A percentile compares a stretch with the other conserved stretches of the same genome.
phyloP scores from a whole-genome alignment of 2,113 vertebrate genomes.

The Chloropsis cyanopogon region DNA sequence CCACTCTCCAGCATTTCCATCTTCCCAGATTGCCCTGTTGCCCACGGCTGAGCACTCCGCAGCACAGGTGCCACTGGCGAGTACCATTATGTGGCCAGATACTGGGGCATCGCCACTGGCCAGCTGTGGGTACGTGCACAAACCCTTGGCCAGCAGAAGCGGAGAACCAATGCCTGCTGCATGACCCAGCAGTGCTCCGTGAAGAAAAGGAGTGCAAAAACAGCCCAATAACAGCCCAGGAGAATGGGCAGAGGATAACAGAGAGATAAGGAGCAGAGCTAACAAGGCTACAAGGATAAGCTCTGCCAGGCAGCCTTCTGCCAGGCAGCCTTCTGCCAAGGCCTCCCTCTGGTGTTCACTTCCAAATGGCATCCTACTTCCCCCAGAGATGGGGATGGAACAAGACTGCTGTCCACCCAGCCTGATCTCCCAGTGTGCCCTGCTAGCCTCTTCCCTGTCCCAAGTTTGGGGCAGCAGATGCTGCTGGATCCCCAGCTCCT shows the following conservation, averaged over 20 bases:
- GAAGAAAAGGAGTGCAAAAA: background rate
- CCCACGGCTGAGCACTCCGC: background rate
- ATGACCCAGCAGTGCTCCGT: background rate
- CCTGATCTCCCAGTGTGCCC: background rate
- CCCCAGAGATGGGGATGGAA: background rate
- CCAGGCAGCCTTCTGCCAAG: background rate
- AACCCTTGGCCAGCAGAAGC: background rate
- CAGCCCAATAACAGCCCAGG: background rate
- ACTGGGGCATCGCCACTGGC: background rate
- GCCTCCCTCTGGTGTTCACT: background rate
- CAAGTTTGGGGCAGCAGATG: background rate
- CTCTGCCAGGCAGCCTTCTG: background rate
- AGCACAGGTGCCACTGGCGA: fast-evolving
- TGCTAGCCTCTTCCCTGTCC: background rate
- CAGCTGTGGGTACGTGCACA: background rate
- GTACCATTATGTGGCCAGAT: background rate
- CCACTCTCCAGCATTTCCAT: background rate
- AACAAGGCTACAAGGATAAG: background rate
- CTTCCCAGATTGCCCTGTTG: background rate
- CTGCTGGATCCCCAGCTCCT: background rate
- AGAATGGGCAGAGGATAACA: background rate
- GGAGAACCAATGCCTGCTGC: background rate
- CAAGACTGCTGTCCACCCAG: background rate
- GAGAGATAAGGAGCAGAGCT: background rate
- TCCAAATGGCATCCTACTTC: background rate